Conservation (phyloP, 2,888 invertebrate species). For the Eupithecia pulchellata region DNA sequence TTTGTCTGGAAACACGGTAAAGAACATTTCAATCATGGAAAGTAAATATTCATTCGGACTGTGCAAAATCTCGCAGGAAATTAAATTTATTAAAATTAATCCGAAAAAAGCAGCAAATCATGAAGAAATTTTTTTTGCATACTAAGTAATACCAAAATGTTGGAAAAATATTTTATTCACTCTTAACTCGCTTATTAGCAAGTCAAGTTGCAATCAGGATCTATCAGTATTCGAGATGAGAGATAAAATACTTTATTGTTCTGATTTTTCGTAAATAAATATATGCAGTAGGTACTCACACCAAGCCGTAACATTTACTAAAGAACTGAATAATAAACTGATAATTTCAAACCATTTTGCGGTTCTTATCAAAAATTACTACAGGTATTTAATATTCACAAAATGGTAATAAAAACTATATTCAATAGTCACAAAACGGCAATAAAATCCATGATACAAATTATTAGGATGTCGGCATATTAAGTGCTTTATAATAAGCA, state of each 20-base stretch:
- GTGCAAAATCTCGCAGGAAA: neutral
- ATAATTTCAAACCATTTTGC: neutral
- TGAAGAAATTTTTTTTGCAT: neutral
- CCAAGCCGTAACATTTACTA: neutral
- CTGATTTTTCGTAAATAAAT: neutral
- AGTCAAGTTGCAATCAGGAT: neutral
- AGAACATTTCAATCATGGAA: neutral
- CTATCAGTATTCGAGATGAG: neutral
- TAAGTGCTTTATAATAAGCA: neutral
- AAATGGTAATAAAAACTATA: neutral
- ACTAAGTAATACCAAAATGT: neutral
- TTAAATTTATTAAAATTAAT: too few species aligned
- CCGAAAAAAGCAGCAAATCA: neutral
- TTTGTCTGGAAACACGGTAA: neutral
- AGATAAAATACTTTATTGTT: neutral
- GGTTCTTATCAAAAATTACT: slow-evolving; percentile 1
- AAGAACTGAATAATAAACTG: neutral
- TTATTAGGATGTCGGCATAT: neutral
- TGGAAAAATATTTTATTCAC: neutral
- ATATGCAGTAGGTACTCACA: neutral
- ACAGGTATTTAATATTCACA: neutral
- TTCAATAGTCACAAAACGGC: neutral
- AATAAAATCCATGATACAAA: neutral
- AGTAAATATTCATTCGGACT: neutral
- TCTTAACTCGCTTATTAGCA: neutral